Evolutionary conservation across 2,113 vertebrate species (phyloP), one percentile per base, ranked within the genome.

Genomic region (Pygoscelis adeliae): DNA sequence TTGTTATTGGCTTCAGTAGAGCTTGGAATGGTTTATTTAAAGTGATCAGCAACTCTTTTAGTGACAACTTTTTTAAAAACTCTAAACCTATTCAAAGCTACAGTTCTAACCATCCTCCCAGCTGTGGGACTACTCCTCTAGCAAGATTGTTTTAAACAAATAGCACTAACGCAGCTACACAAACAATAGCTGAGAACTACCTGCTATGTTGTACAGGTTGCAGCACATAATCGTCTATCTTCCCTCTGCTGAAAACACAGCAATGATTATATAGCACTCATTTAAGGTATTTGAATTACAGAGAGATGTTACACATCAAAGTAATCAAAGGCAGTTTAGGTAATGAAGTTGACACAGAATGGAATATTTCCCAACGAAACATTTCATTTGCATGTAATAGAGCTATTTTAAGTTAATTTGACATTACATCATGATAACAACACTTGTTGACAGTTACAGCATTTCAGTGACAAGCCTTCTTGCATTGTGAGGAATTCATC

Each of bases 271-370:
- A 89, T 40, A 83, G 77, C 62, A 42, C 63, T 94, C 83, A 47
- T 96, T 88, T 83, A 72, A 79, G n/a, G 29, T 23, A 65, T 83
- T 42, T 78, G 81, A 93, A 91, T 93, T 95, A 85, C 80, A 85
- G 83, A 87, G 55, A 73, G 70, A 72, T 44, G 36, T 83, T 95
- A 42, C n/a, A 79, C 44, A 90, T 89, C 42, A 73, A 70, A 88
- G 62, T 73, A 96, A 96, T 92, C 96, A 91, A 92, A 94, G 81
- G 77, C 55, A 91, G 83, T 96, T 96, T 86, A 90, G 63, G 74
- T 86, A 96, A 95, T 76, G 59, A 96, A 92, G 90, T 77, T 95
- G 90, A 95, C 27, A 88, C 30, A 83, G 69, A 90, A 89, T 8
- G n/a, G 70, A 89, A 91, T 27, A 8, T 73, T 79, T 90, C 93